A percentile compares a stretch with the other conserved stretches of the same genome.
phyloP scores from a whole-genome alignment of 2,113 vertebrate species.

The Clarias gariepinus region DNA sequence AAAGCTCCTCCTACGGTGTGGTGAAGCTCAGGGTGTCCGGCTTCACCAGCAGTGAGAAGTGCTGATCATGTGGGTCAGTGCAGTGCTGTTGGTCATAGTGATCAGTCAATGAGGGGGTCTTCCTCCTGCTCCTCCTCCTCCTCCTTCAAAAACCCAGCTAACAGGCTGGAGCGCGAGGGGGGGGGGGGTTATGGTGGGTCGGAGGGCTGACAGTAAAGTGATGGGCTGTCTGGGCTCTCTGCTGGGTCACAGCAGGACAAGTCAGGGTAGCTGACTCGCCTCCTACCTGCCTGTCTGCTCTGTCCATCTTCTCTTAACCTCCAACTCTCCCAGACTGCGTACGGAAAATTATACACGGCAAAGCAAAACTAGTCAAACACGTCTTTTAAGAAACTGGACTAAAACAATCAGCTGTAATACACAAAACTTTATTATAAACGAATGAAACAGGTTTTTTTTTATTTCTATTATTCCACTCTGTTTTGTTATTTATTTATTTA shows the following conservation, averaged over 20 bases:
- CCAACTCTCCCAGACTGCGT: conserved; percentile 52
- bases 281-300: conserved; percentile 72
- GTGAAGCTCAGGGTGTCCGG: conserved; percentile 11
- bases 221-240: conserved; percentile 85
- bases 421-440: neutral
- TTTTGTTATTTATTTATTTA: neutral
- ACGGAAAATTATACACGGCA: neutral
- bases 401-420: neutral
- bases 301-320: conserved; percentile 54
- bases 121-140: conserved; percentile 28
- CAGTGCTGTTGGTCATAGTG: conserved; percentile 57
- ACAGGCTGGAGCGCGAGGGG: conserved; percentile 52
- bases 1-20: neutral
- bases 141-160: neutral
- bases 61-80: conserved; percentile 52
- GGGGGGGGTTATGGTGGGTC: conserved; percentile 73
- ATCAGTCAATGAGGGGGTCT: conserved; percentile 68
- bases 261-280: conserved; percentile 77
- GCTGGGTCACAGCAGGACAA: conserved; percentile 81
- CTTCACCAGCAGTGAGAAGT: conserved; percentile 29
- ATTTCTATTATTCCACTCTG: neutral
- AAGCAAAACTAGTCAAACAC: neutral
- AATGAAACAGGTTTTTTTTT: neutral
- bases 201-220: conserved; percentile 87
- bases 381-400: neutral